Percentiles rank a stretch among this genome's conserved stretches.
Evolutionary conservation across 2,797 vertebrate genomes (phyloP).

Genomic region (Dermochelys coriacea): DNA sequence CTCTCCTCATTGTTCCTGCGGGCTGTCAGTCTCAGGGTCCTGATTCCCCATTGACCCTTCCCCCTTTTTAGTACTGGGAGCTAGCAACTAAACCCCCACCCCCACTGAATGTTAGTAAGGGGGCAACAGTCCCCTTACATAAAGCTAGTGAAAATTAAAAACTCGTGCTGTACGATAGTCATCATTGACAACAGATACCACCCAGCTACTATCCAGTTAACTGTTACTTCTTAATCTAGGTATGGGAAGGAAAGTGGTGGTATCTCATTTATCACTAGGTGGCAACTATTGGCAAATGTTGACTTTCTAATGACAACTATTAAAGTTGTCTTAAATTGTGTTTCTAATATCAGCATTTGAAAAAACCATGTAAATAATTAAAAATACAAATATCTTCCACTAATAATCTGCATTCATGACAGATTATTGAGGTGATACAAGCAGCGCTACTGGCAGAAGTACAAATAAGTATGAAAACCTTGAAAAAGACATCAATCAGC

Average conservation of each 20-base stretch:
- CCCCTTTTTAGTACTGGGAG: too few relatives aligned
- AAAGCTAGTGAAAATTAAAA: background rate
- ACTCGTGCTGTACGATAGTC: background rate
- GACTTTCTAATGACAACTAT: conserved; percentile 3
- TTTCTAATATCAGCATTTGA: background rate
- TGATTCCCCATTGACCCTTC: too few relatives aligned
- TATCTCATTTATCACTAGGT: background rate
- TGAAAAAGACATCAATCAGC: conserved; percentile 14
- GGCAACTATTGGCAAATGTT: background rate
- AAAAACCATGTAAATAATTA: background rate
- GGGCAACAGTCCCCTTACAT: too few relatives aligned
- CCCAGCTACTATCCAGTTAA: conserved; percentile 9
- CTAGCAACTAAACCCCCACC: too few relatives aligned
- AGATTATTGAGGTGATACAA: conserved; percentile 83
- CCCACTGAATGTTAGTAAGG: too few relatives aligned
- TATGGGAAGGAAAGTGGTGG: background rate
- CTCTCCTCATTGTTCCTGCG: too few relatives aligned
- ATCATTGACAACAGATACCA: background rate
- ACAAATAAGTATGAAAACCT: conserved; percentile 65
- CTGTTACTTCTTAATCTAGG: background rate
- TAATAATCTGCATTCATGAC: conserved; percentile 45
- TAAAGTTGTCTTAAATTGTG: background rate
- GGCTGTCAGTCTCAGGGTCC: too few relatives aligned
- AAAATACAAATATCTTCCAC: background rate
- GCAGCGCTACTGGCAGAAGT: conserved; percentile 84